Evolutionary conservation across 2,888 invertebrate species (phyloP).

Genomic region (Iphiclides podalirius): DNA sequence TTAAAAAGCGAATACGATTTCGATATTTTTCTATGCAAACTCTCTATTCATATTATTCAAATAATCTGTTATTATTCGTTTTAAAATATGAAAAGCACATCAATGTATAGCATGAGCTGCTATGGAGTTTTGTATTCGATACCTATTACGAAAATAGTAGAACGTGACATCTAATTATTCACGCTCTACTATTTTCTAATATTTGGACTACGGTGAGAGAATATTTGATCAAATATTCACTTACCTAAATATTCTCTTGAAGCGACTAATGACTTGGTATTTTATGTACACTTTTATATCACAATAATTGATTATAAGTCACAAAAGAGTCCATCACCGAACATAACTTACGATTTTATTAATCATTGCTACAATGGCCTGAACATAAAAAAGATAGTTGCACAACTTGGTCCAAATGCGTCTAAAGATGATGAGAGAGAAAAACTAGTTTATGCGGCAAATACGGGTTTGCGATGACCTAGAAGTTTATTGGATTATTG

Average conservation of each 20-base stretch:
- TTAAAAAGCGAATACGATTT: too few species aligned
- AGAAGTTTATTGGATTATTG: slow-evolving; percentile 63
- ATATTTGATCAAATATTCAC: slow-evolving; percentile 34
- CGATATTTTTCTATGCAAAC: too few species aligned
- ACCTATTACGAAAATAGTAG: not conserved
- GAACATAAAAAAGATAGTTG: not conserved
- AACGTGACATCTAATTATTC: not conserved
- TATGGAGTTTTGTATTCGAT: not conserved
- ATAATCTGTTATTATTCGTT: too few species aligned
- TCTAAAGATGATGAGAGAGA: slow-evolving; percentile 5
- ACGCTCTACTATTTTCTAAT: too few species aligned
- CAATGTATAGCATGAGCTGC: not conserved
- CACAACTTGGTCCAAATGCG: slow-evolving; percentile 9
- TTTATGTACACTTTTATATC: slow-evolving; percentile 61
- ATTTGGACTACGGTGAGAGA: not conserved
- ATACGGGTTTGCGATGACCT: slow-evolving; percentile 43
- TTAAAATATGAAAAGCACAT: too few species aligned
- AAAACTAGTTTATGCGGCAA: slow-evolving; percentile 4
- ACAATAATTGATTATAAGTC: slow-evolving; percentile 34
- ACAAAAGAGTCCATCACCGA: slow-evolving; percentile 23
- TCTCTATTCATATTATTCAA: too few species aligned
- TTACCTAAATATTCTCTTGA: slow-evolving; percentile 78
- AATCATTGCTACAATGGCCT: slow-evolving; percentile 2
- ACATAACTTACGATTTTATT: not conserved
- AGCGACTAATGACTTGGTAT: slow-evolving; percentile 77